phyloP scores from a whole-genome alignment of 2,113 vertebrate genomes.

The Microcebus tavaratra region DNA sequence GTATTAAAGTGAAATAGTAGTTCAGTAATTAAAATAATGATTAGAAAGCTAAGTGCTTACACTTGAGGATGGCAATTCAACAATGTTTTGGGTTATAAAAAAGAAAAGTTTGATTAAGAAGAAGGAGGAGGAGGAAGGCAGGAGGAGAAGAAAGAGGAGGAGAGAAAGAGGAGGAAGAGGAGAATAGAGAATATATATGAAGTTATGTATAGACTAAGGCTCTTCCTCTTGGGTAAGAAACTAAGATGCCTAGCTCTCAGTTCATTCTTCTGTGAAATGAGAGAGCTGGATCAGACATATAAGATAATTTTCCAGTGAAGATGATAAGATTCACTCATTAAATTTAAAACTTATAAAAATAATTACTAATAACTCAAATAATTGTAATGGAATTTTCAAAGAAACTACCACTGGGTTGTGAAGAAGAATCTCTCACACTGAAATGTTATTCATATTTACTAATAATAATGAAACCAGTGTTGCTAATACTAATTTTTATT shows the following conservation, averaged over 20 bases:
- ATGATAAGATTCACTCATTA: neutral
- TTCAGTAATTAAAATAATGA: neutral
- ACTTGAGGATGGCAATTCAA: neutral
- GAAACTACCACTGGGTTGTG: neutral
- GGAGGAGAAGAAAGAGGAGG: neutral
- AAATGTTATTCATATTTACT: neutral
- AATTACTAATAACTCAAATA: neutral
- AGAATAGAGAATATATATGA: neutral
- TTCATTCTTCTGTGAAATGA: neutral
- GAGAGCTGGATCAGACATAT: neutral
- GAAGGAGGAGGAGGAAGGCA: neutral
- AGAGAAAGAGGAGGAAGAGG: neutral
- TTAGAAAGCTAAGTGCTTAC: neutral
- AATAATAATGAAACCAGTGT: neutral
- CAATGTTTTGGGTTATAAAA: neutral
- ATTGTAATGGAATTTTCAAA: neutral
- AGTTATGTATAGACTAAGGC: neutral
- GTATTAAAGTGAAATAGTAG: neutral
- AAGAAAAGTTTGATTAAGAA: neutral
- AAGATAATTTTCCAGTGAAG: neutral
- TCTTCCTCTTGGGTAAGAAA: neutral
- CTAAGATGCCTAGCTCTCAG: neutral
- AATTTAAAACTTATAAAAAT: neutral
- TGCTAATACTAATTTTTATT: neutral
- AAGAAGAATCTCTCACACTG: neutral